Percentiles rank a stretch among this genome's conserved stretches.
These are phyloP conservation scores for Xerus inauris DNA, from an alignment of 2,113 vertebrate genomes.

Conservation along the genomic window DNA sequence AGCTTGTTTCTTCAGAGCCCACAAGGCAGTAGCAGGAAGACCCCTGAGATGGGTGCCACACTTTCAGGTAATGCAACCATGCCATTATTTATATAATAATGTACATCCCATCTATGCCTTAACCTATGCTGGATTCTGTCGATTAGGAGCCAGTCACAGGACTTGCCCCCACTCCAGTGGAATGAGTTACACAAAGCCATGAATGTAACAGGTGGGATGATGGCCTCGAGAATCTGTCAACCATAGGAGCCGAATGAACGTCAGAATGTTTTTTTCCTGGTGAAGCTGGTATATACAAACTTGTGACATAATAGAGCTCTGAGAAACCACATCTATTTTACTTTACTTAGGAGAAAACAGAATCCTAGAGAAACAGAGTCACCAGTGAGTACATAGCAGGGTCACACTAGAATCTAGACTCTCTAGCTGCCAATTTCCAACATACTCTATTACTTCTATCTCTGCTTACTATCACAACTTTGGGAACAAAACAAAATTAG, in stretches of 20 bases:
- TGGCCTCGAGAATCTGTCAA: background rate
- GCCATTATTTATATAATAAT: background rate
- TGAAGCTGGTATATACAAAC: background rate
- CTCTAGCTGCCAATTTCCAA: background rate
- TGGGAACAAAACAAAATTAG: background rate
- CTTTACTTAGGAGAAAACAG: background rate
- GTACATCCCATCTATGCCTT: background rate
- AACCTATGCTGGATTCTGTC: background rate
- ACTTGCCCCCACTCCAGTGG: background rate
- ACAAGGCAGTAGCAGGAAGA: background rate
- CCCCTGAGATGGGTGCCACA: background rate
- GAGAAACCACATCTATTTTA: background rate
- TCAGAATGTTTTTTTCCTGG: background rate
- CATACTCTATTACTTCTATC: background rate
- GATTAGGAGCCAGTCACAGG: background rate
- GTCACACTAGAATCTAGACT: background rate
- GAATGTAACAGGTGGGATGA: background rate
- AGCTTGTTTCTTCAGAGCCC: slow-evolving; percentile 6
- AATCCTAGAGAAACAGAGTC: background rate
- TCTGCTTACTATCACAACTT: background rate
- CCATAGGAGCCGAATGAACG: background rate
- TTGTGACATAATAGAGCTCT: background rate
- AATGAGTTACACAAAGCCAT: background rate
- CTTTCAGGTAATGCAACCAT: background rate
- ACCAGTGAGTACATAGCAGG: background rate